Evolutionary conservation across 2,113 vertebrate genomes (phyloP).

Genomic region (Malurus cyaneus): DNA sequence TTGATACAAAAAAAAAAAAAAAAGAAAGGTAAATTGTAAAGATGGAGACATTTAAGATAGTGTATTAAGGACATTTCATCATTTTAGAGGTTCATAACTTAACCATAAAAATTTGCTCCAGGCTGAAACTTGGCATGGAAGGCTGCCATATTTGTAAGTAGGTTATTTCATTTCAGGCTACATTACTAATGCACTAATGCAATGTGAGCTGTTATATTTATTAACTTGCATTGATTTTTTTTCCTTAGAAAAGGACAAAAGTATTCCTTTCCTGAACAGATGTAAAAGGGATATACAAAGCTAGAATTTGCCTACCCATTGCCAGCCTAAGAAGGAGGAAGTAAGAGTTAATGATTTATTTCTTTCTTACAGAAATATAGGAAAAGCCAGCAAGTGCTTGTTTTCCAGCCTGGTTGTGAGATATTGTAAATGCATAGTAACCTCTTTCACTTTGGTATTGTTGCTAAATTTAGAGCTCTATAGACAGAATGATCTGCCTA

Average conservation of each 20-base stretch:
- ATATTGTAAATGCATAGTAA: not conserved
- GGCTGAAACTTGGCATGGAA: conserved; percentile 48
- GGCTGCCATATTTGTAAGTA: conserved; percentile 53
- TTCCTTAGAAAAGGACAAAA: not conserved
- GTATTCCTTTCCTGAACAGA: not conserved
- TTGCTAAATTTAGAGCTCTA: not conserved
- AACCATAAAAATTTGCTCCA: conserved; percentile 59
- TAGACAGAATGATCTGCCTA: not conserved
- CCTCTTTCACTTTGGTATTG: not conserved
- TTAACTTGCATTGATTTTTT: conserved; percentile 34
- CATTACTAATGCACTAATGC: conserved; percentile 23
- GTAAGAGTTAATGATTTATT: not conserved
- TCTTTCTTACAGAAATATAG: not conserved
- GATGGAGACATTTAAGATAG: conserved; percentile 49
- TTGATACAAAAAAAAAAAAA: not conserved
- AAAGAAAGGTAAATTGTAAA: conserved; percentile 33
- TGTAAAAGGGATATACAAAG: not conserved
- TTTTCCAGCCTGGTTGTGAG: not conserved
- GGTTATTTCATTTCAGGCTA: conserved; percentile 53
- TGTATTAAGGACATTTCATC: conserved; percentile 33
- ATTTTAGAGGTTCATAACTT: conserved; percentile 59
- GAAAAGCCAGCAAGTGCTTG: not conserved
- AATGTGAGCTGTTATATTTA: conserved; percentile 29
- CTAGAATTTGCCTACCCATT: not conserved
- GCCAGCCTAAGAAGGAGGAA: not conserved